Evolutionary conservation across 1,140 invertebrate genomes (phyloP), one percentile per base, ranked within the genome.

Genomic region (Panagrolaimus sp.): DNA sequence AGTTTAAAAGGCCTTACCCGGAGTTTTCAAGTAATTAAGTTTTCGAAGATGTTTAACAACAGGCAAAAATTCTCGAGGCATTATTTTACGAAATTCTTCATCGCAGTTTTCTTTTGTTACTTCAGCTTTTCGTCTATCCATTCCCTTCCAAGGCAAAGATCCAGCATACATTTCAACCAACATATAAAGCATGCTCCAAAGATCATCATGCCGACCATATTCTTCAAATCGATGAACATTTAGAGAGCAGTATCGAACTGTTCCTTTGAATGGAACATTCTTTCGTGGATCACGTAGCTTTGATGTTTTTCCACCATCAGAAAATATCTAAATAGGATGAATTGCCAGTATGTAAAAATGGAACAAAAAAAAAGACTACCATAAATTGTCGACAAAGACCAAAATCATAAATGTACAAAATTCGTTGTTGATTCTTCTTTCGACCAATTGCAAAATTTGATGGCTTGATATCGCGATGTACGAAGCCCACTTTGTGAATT

Each of bases 381-480:
- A 52, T 21, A 52, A 52, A 9, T 24, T 52, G 48, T 52, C 48
- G 17, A 8, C n/a, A n/a, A n/a, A 71, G 43, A 10, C 70, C 70
- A 65, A 71, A 71, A 64, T 71, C 70, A 32, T 73, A 66, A 1
- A 71, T 73, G 71, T 21, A 73, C n/a, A 71, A 10, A 38, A 75
- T 71, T 10, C 70, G 58, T 6, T 73, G 44, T 48, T 72, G 21
- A 46, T 24, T 66, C n/a, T 71, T 46, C 15, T 38, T 71, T 28
- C 47, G 43, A 1, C 70, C 70, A 3, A 71, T 73, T 9, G 70
- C 70, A 43, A 71, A 71, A 47, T 71, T 71, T 1, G 71, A 71
- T 15, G 70, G 70, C 21, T 71, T 71, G 21, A 71, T 73, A 9
- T 71, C 70, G 44, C 70, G 71, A 46, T 71, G 70, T 14, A 71